Conservation (phyloP, 1,140 invertebrate genomes). For the Heterodera carotae region DNA sequence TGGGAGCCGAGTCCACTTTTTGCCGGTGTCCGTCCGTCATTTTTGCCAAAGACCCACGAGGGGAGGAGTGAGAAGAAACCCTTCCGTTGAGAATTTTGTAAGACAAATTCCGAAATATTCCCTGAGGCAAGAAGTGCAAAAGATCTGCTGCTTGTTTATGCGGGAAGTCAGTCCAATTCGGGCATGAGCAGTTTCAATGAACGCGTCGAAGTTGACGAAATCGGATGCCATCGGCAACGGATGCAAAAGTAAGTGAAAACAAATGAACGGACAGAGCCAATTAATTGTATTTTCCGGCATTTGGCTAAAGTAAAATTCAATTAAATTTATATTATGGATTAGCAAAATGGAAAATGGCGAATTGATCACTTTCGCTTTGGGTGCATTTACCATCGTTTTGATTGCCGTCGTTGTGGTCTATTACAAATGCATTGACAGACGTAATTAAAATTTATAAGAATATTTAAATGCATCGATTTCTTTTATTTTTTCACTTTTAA, state of each 20-base stretch:
- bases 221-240: not conserved
- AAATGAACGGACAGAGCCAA: too few relatives aligned
- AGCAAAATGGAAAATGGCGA: slow-evolving; percentile 19
- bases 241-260: not conserved
- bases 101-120: too few relatives aligned
- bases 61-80: too few relatives aligned
- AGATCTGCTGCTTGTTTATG: too few relatives aligned
- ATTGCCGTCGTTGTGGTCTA: not conserved
- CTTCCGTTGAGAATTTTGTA: too few relatives aligned
- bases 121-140: too few relatives aligned
- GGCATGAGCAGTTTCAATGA: not conserved
- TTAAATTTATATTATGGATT: too few relatives aligned
- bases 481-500: not conserved
- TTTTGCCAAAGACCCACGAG: not conserved
- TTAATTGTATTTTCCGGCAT: too few relatives aligned
- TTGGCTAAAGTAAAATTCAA: too few relatives aligned
- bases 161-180: not conserved
- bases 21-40: not conserved
- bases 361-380: slow-evolving; percentile 7
- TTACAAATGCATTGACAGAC: slow-evolving; percentile 7
- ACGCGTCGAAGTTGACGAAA: not conserved
- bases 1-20: too few relatives aligned
- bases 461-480: too few relatives aligned
- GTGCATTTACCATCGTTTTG: not conserved
- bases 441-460: not conserved